These are phyloP conservation scores for Drosophila helvetica DNA, from an alignment of 2,888 invertebrate species.

Conservation along the genomic window DNA sequence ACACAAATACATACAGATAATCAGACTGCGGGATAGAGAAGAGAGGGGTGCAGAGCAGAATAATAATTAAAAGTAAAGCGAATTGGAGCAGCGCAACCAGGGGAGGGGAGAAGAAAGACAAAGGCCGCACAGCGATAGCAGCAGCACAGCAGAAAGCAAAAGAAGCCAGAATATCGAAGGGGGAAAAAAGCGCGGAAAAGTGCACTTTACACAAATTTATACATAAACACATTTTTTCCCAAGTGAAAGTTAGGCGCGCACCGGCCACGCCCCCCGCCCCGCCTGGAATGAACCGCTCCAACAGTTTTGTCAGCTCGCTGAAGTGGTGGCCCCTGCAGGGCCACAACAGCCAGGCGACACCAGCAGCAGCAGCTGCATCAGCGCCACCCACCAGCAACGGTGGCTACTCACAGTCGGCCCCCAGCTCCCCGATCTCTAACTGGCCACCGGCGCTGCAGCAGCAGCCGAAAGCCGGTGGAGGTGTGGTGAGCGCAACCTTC, in stretches of 20 bases:
- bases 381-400: constrained; percentile 45
- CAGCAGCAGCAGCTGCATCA: constrained; percentile 19
- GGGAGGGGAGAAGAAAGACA: constrained; percentile 12
- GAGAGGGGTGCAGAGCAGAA: constrained; percentile 4
- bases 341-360: constrained; percentile 70
- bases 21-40: not conserved
- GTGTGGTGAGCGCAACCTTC: constrained; percentile 57
- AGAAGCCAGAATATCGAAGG: constrained; percentile 3
- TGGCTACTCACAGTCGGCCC: constrained; percentile 69
- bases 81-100: constrained; percentile 1
- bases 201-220: constrained; percentile 26
- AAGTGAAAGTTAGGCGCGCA: constrained; percentile 42
- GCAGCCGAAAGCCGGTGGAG: constrained; percentile 45
- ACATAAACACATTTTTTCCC: constrained; percentile 15
- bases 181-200: constrained; percentile 47
- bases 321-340: constrained; percentile 84
- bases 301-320: constrained; percentile 83
- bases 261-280: constrained; percentile 9
- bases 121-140: constrained; percentile 20
- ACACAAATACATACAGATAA: constrained; percentile 21
- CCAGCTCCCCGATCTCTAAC: constrained; percentile 68
- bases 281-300: constrained; percentile 82
- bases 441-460: constrained; percentile 66
- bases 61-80: constrained; percentile 2
- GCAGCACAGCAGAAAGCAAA: constrained; percentile 7